Percentiles rank a stretch among this genome's conserved stretches.
These are phyloP conservation scores for Etheostoma spectabile DNA, from an alignment of 2,113 vertebrate genomes.

Conservation along the genomic window DNA sequence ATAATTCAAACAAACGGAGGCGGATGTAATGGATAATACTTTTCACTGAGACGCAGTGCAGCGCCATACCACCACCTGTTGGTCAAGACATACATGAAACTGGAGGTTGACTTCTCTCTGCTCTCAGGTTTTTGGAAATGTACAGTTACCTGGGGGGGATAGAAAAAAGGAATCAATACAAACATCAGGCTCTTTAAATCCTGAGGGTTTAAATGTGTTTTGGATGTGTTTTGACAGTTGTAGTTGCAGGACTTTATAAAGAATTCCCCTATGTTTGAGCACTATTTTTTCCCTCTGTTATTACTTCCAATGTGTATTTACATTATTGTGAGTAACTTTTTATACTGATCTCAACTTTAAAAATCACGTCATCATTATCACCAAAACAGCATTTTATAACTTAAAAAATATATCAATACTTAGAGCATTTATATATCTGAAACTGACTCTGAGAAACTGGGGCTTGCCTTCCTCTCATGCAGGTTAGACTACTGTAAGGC, in stretches of 20 bases:
- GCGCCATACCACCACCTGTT: slow-evolving; percentile 69
- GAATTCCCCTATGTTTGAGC: background rate
- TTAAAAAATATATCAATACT: too few species aligned
- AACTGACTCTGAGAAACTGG: too few species aligned
- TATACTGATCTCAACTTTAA: too few species aligned
- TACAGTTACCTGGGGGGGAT: too few species aligned
- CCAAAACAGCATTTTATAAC: too few species aligned
- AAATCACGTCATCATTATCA: too few species aligned
- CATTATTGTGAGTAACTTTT: background rate
- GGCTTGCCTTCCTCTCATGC: too few species aligned
- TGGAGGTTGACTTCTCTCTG: background rate
- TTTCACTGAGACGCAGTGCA: background rate
- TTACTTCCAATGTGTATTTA: background rate
- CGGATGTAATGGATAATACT: slow-evolving; percentile 9
- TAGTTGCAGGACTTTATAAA: background rate
- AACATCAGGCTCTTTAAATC: background rate
- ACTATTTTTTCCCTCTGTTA: background rate
- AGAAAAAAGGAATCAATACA: background rate
- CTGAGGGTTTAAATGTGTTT: background rate
- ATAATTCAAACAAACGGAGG: slow-evolving; percentile 36
- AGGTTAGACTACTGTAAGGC: too few species aligned
- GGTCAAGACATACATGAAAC: slow-evolving; percentile 22
- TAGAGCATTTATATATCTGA: too few species aligned
- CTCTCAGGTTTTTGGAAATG: background rate
- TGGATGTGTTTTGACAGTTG: background rate